Percentiles rank a stretch among this genome's conserved stretches.
Conservation (phyloP, 2,113 vertebrate species). For the mouse (Mus musculus) region DNA sequence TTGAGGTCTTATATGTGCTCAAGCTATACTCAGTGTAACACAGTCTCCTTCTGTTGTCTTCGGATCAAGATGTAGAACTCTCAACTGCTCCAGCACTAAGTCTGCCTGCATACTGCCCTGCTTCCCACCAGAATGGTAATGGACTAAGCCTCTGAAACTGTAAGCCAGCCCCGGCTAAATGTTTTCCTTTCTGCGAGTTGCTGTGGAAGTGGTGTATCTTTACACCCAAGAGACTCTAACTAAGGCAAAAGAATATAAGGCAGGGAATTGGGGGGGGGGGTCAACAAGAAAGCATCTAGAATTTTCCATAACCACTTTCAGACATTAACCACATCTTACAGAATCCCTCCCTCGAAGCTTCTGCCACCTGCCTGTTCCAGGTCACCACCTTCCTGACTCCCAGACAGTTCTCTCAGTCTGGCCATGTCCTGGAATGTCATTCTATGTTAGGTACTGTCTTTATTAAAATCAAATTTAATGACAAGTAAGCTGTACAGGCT, state of each 20-base stretch:
- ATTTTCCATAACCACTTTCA: not conserved
- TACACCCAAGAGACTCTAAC: not conserved
- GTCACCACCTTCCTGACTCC: not conserved
- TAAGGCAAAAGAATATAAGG: not conserved
- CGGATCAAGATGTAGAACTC: not conserved
- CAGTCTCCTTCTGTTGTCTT: not conserved
- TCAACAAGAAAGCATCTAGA: not conserved
- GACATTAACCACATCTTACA: not conserved
- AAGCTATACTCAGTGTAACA: not conserved
- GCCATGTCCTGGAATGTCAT: not conserved
- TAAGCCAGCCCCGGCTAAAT: not conserved
- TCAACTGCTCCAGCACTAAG: not conserved
- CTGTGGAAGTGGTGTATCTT: not conserved
- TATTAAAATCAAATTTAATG: too few relatives aligned
- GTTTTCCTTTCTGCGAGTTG: not conserved
- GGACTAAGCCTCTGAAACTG: not conserved
- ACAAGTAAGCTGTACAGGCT: too few relatives aligned
- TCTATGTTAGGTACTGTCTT: not conserved
- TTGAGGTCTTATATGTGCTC: not conserved
- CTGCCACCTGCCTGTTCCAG: not conserved
- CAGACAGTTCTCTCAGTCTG: accelerated
- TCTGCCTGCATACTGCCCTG: not conserved
- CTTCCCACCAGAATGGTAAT: not conserved
- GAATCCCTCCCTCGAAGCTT: not conserved
- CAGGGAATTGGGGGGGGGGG: accelerated